Evolutionary conservation across 2,888 invertebrate genomes (phyloP), one percentile per base, ranked within the genome.

Genomic region (Eupithecia pulchellata): DNA sequence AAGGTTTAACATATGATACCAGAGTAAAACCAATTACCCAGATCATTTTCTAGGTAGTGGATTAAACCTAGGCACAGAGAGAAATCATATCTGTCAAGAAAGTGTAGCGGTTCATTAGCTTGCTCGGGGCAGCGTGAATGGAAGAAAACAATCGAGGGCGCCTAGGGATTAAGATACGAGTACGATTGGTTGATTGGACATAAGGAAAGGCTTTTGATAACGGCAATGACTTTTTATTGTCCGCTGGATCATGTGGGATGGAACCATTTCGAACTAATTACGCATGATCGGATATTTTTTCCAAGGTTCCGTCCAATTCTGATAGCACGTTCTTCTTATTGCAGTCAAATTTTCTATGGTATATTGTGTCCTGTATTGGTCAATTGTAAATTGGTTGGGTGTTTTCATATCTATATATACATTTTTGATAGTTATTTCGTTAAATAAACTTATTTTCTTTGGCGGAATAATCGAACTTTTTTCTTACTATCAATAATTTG

Each of bases 71-170:
- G 70, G 52, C 64, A 72, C 69, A 52, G 70, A 69, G 77, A 76
- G 78, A 77, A 78, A 77, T 76, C 72, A 75, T 74, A 77, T 75
- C 76, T 74, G 74, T 63, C 73, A 75, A 78, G 78, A 78, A 78
- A 78, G 78, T 78, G 76, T 78, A 78, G 72, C 77, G 69, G 73
- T 76, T 76, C 73, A 78, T 78, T 78, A 77, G 73, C 71, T 73
- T 77, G 75, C 72, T 71, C 75, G 72, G 69, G 66, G 68, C 70
- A 64, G 73, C 78, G 78, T 76, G 76, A 77, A 74, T 72, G 52
- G 52, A 74, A 74, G 76, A 72, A 71, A 72, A 73, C 57, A 57
- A 57, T 57, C 29, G 29, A 57, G 8, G 8, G 57, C 57, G 57
- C 57, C 57, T 29, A 29, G 57, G 57, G 57, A 29, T 57, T 57